These are phyloP conservation scores for Clytia hemisphaerica DNA, from an alignment of 30 jellyfish, hydroid and myxozoan species.

Conservation along the genomic window DNA sequence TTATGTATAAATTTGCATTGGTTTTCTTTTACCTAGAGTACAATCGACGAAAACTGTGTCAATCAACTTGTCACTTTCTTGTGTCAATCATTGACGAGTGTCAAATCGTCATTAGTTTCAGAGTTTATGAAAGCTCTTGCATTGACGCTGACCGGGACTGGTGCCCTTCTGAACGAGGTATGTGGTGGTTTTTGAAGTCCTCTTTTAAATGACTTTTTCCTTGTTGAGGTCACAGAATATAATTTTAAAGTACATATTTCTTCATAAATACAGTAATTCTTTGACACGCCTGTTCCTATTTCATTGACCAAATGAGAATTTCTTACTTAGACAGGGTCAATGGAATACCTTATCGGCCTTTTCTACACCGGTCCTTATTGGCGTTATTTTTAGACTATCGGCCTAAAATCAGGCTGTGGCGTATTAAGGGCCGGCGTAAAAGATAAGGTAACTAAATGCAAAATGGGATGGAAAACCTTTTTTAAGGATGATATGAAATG, in stretches of 20 bases:
- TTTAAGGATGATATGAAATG: no score
- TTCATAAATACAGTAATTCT: neutral
- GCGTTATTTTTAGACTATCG: no score
- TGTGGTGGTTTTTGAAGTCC: neutral
- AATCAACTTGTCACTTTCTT: conserved; percentile 22
- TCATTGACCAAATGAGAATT: no score
- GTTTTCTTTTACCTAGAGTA: neutral
- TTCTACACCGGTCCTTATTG: no score
- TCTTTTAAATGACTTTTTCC: neutral
- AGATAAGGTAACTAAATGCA: no score
- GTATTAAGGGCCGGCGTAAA: no score
- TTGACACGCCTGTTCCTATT: neutral
- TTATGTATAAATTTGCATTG: no score
- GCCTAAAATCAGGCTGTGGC: no score
- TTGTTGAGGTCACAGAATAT: neutral
- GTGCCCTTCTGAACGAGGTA: conserved; percentile 58
- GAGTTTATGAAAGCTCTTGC: conserved; percentile 71
- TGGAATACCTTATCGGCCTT: no score
- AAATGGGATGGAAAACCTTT: no score
- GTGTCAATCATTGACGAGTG: conserved; percentile 24
- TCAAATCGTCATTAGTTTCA: conserved; percentile 24
- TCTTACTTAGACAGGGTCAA: no score
- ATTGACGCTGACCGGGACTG: conserved; percentile 57
- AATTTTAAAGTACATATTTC: neutral
- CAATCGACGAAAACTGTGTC: conserved; percentile 14